phyloP scores from a whole-genome alignment of 2,888 invertebrate genomes.

The Andrena minutula region DNA sequence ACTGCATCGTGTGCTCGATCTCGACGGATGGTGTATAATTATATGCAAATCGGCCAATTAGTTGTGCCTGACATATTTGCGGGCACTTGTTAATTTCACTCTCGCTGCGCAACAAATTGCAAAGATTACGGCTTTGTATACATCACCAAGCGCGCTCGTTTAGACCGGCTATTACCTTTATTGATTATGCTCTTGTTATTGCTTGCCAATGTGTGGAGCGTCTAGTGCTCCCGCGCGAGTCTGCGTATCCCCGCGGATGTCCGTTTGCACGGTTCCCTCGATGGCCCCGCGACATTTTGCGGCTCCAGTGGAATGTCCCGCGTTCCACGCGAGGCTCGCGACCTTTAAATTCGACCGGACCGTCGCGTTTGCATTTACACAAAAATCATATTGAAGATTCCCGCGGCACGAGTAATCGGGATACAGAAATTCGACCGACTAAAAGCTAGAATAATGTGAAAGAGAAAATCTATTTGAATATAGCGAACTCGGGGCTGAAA shows the following conservation, averaged over 20 bases:
- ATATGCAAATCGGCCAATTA: slow-evolving; percentile 74
- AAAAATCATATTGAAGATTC: background rate
- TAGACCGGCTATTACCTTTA: slow-evolving; percentile 66
- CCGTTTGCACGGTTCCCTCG: background rate
- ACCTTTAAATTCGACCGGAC: too few species aligned
- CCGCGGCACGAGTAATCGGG: background rate
- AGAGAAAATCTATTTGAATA: background rate
- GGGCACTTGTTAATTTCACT: slow-evolving; percentile 72
- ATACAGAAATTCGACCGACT: too few species aligned
- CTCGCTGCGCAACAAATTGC: slow-evolving; percentile 69
- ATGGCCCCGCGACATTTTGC: background rate
- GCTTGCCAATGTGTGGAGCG: slow-evolving; percentile 24
- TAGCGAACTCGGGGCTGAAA: slow-evolving; percentile 19
- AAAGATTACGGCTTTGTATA: slow-evolving; percentile 69
- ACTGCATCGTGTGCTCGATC: slow-evolving; percentile 68
- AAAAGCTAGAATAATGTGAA: background rate
- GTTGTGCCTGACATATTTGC: slow-evolving; percentile 74
- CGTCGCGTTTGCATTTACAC: background rate
- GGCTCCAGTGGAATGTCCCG: background rate
- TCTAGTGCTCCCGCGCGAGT: slow-evolving; percentile 2
- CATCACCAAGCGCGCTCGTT: slow-evolving; percentile 60
- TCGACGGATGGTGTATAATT: slow-evolving; percentile 70
- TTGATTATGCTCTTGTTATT: slow-evolving; percentile 55
- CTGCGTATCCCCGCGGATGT: slow-evolving; percentile 6
- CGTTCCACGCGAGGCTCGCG: background rate